Conservation (phyloP, 2,113 vertebrate species). For the Daphoenositta chrysoptera region DNA sequence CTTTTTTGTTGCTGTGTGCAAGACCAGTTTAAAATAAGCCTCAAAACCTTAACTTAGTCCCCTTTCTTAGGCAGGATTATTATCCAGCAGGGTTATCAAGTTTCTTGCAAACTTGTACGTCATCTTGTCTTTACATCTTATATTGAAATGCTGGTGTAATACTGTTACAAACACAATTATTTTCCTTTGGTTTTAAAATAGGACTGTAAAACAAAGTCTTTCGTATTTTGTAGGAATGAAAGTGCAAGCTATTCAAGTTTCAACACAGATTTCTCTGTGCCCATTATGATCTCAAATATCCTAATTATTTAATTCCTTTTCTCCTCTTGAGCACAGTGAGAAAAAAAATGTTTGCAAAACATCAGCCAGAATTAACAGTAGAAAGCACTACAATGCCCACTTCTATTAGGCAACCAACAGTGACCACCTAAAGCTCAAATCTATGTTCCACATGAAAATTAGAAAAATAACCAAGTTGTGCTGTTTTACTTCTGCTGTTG, state of each 20-base stretch:
- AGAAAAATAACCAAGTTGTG: rapidly evolving
- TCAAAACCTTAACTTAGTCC: background rate
- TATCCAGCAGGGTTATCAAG: background rate
- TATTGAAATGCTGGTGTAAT: background rate
- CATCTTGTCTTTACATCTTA: background rate
- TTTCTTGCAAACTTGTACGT: background rate
- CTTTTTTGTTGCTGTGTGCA: background rate
- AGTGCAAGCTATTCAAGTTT: background rate
- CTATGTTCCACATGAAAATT: background rate
- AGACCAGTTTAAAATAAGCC: background rate
- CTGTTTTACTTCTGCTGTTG: background rate
- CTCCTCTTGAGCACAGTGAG: background rate
- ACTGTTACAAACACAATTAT: background rate
- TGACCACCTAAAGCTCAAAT: background rate
- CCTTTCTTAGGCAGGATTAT: background rate
- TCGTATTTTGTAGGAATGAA: background rate
- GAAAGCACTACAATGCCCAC: background rate
- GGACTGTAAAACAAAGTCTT: background rate
- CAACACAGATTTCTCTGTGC: background rate
- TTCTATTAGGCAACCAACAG: background rate
- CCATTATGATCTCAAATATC: background rate
- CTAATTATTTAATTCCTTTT: background rate
- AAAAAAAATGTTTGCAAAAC: background rate
- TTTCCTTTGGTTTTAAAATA: background rate
- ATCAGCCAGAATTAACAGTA: background rate